Base-by-base conservation (phyloP, 64 coral and sea anemone genomes). In the Acropora yongei region DNA sequence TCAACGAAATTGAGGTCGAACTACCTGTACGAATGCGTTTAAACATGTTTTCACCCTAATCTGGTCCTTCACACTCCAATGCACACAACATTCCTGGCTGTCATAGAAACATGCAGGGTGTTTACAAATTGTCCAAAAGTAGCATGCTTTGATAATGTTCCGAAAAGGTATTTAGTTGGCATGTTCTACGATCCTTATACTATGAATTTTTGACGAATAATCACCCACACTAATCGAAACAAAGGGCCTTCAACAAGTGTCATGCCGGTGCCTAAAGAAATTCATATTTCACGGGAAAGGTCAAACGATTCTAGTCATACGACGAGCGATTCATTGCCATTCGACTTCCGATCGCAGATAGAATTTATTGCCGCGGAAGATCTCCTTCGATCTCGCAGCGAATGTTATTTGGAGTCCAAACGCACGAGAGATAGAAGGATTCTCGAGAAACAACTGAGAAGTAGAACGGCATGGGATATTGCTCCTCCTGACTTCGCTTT, bases 331-430 rank as follows among this genome's bases (percentile, higher is more conserved):
- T 71, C 65, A 0, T 67, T 89, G 71, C 88, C 78, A 0, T 91
- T 88, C 69, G 88, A 46, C 44, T 97, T 91, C 73, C 88, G 85
- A 12, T 88, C 72, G 47, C 84, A 94, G 49, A 47, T 88, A 4
- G 80, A 97, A 12, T 97, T 88, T n/a, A 92, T 88, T 78, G 95
- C 92, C 7, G 44, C 88, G n/a, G 47, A 93, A 63, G 81, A 88
- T 43, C 86, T 97, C 16, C 55, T 94, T 42, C 92, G 92, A 80
- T 97, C 95, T 6, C 92, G 95, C 14, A 97, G 95, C 55, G 95
- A 97, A 45, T 91, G 88, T 57, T 97, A 91, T 71, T 78, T 97
- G 49, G 71, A 97, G 13, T 88, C 95, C 20, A 94, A 97, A 84
- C 81, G 92, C 58, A 76, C 18, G 9, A 89, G 75, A 47, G 88